phyloP scores from a whole-genome alignment of 2,797 vertebrate species.

The Leptatherina wallacei region DNA sequence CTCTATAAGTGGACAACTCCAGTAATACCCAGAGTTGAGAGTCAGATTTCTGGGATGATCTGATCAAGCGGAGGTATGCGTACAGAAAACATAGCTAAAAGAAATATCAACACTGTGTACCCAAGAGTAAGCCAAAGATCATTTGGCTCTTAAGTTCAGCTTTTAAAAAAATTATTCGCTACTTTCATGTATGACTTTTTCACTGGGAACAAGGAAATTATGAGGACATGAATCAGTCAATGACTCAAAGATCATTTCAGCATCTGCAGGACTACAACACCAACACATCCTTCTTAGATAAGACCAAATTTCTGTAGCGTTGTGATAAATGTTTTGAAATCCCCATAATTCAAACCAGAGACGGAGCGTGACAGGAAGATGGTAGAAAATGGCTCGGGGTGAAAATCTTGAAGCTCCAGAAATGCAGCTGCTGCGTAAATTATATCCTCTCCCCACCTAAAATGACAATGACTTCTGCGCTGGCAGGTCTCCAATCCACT shows the following conservation, averaged over 20 bases:
- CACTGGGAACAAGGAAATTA: conserved; percentile 36
- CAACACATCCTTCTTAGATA: conserved; percentile 12
- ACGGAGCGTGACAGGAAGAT: conserved; percentile 42
- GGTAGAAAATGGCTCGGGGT: conserved; percentile 39
- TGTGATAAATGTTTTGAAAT: conserved; percentile 43
- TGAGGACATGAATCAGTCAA: conserved; percentile 20
- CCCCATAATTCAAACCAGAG: conserved; percentile 55
- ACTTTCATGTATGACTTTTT: conserved; percentile 31
- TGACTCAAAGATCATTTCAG: conserved; percentile 16
- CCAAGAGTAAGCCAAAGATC: conserved; percentile 59
- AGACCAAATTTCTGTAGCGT: conserved; percentile 19
- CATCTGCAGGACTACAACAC: not conserved
- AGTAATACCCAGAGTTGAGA: conserved; percentile 70
- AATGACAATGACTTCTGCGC: conserved; percentile 46
- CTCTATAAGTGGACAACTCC: conserved; percentile 60
- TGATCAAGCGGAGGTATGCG: conserved; percentile 75
- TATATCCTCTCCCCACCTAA: conserved; percentile 19
- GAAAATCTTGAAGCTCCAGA: conserved; percentile 27
- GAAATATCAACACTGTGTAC: conserved; percentile 63
- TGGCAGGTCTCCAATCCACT: conserved; percentile 26
- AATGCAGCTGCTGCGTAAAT: conserved; percentile 53
- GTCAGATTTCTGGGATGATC: conserved; percentile 79
- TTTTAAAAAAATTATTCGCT: conserved; percentile 11
- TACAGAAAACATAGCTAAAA: conserved; percentile 77
- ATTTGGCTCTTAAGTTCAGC: conserved; percentile 37